A percentile compares a stretch with the other conserved stretches of the same genome.
These are phyloP conservation scores for Drosophila azteca DNA, from an alignment of 1,140 invertebrate genomes.

Conservation along the genomic window DNA sequence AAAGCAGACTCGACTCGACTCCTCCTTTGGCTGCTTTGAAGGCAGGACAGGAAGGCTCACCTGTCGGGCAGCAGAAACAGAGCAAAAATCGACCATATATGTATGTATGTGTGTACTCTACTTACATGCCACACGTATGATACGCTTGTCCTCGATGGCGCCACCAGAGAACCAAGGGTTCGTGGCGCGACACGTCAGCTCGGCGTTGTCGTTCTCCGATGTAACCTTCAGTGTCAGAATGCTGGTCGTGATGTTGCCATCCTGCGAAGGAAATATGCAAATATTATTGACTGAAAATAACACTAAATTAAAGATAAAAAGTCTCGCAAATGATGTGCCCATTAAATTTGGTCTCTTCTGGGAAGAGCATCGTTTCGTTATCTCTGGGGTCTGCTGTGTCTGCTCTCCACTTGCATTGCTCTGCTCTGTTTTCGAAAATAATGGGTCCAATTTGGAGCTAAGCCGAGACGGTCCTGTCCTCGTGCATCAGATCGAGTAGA, in stretches of 20 bases:
- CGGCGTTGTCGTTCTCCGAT: constrained; percentile 91
- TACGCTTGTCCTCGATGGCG: constrained; percentile 90
- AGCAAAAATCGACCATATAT: background rate
- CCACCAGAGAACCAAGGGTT: constrained; percentile 94
- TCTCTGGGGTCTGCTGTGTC: background rate
- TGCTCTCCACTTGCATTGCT: constrained; percentile 28
- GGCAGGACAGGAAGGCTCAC: constrained; percentile 33
- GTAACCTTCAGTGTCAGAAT: constrained; percentile 89
- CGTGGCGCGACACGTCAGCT: constrained; percentile 93
- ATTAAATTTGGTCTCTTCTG: background rate
- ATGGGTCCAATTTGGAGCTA: constrained; percentile 45
- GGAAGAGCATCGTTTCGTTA: background rate
- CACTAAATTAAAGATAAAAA: background rate
- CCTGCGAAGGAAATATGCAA: constrained; percentile 59
- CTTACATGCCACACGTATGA: constrained; percentile 93
- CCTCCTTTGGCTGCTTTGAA: constrained; percentile 19
- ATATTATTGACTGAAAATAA: background rate
- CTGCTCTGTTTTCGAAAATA: constrained; percentile 38
- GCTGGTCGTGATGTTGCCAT: constrained; percentile 89
- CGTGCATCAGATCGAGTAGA: constrained; percentile 5
- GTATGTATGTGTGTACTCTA: constrained; percentile 59
- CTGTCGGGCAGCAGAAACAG: constrained; percentile 7
- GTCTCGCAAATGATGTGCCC: background rate
- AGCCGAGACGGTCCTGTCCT: constrained; percentile 18
- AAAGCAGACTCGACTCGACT: constrained; percentile 1